Evolutionary conservation across 53 echinoderm and acorn worm genomes (phyloP), one percentile per base, ranked within the genome.

Genomic region (Pentamera pediparva): DNA sequence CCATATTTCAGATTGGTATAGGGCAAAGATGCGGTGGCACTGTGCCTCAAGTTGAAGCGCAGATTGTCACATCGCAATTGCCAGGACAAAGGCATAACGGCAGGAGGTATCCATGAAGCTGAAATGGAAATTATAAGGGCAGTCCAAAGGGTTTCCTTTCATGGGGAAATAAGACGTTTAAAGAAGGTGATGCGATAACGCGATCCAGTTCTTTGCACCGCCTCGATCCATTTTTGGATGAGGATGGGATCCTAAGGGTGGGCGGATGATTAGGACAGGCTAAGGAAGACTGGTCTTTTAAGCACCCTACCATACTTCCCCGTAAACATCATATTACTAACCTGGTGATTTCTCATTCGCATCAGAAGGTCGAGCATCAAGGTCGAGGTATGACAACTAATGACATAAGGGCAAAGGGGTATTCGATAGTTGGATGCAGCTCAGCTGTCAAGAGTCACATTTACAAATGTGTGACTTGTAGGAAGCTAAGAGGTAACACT

Each of bases 401-500:
- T 30, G 74, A 49, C 61, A 82, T 81, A 35, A 2, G 88, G 11
- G 70, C 79, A n/a, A 63, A 40, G 39, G 74, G 79, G 17, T 74
- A 78, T 20, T 84, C 79, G 85, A 79, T 84, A 35, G 36, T 77
- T 13, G 60, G 71, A 48, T 43, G 37, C 11, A 65, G 57, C 15
- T 51, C 63, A 30, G 45, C 63, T 3, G 67, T 81, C 7, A 55
- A 77, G 6, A 55, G 63, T 13, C 61, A 71, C 43, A 83, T 88
- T 20, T 57, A 45, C 59, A 77, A 78, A 26, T 89, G 89, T 57
- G 59, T 82, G 30, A 65, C 54, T 55, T 89, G 85, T 51, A 65
- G 67, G 12, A 65, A 53, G 70, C 74, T 74, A 0, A 49, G 51
- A 30, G 71, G 52, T 15, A 71, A 72, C 17, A 6, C 52, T 24